Evolutionary conservation across 2,888 invertebrate genomes (phyloP).

Genomic region (Apamea crenata): DNA sequence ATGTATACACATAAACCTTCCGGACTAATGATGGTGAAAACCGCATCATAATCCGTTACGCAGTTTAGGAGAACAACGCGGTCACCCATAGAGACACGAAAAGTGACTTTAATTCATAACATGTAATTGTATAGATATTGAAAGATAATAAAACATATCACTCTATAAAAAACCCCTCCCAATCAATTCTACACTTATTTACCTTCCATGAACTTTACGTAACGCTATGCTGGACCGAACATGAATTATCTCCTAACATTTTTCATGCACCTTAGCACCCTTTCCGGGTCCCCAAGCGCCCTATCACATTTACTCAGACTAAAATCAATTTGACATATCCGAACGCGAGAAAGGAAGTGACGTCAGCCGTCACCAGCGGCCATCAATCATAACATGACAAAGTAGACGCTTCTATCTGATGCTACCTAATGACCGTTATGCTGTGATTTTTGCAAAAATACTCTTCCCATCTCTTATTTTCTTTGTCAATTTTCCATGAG

Average conservation of each 20-base stretch:
- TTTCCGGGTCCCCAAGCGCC: constrained; percentile 26
- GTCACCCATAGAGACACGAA: too few species aligned
- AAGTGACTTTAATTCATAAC: too few species aligned
- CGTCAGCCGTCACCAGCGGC: constrained; percentile 48
- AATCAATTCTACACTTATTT: neutral
- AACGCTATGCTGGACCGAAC: neutral
- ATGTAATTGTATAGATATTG: too few species aligned
- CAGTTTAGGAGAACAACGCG: too few species aligned
- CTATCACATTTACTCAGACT: constrained; percentile 51
- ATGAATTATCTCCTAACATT: constrained; percentile 44
- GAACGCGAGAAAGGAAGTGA: constrained; percentile 59
- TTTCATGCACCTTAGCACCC: constrained; percentile 46
- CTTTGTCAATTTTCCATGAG: constrained; percentile 7
- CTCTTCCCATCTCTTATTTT: constrained; percentile 11
- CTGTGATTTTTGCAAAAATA: constrained; percentile 55
- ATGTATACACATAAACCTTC: too few species aligned
- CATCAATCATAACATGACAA: constrained; percentile 85
- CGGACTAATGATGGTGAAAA: too few species aligned
- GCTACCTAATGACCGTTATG: constrained; percentile 75
- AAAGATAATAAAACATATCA: neutral
- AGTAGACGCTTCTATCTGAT: constrained; percentile 78
- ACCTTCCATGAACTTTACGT: neutral
- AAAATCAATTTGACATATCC: constrained; percentile 66
- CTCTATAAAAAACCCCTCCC: neutral
- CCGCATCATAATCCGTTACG: too few species aligned